Base-by-base conservation (phyloP, 2,113 vertebrate species). In the Xenopus laevis region DNA sequence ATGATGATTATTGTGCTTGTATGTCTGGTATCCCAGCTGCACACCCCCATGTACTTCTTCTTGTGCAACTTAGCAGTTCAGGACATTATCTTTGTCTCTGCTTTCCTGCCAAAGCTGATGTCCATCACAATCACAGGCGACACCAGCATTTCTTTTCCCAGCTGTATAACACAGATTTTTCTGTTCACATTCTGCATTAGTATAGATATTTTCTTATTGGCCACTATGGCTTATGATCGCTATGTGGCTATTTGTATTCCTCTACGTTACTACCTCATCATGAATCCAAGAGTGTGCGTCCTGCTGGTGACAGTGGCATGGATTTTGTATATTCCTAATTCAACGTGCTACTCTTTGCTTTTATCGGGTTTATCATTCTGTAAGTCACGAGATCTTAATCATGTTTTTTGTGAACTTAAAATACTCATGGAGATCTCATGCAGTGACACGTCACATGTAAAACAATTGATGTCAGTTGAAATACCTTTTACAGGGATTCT, bases 171-270 rank as follows among this genome's bases (percentile, higher is more conserved):
- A 8, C 61, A 64, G 61, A 17, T 64, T 7, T 64, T 64, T 40
- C 15, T 64, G 30, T 64, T 64, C 44, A 23, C 16, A 40, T 64
- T 33, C 13, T 64, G 61, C 27, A 13, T 64, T 9, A 10, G 16
- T n/a, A 40, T 27, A 44, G 61, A 64, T 16, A 33, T 64, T 17
- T 64, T 64, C 30, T 17, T 64, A 10, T 17, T 64, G 30, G 27
- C 30, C 13, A 16, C 66, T 4, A 79, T 79, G 78, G 73, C 69
- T 50, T 71, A 71, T 23, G 78, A 80, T 47, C 55, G 71, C 16
- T 78, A 77, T 13, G 47, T 50, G 47, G 47, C 47, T 50, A 50
- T 50, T 13, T 50, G 47, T 50, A 50, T 50, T 50, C 78, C 78
- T 23, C 16, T 80, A 16, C 61, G 68, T n/a, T 78, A 80, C 13